phyloP scores from a whole-genome alignment of 2,113 vertebrate genomes.

The Microtus pennsylvanicus region DNA sequence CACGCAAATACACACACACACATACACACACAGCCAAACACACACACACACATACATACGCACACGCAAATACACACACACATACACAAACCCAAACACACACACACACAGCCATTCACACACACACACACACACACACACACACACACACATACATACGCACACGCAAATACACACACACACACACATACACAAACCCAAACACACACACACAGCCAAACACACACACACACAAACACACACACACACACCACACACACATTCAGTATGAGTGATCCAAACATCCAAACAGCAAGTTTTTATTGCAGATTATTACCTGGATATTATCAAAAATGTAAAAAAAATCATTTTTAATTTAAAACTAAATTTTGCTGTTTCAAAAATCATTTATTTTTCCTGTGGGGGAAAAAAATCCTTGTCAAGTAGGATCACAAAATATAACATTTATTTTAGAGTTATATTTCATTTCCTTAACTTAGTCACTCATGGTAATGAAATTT shows the following conservation, averaged over 20 bases:
- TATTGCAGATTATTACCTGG: background rate
- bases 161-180: no score
- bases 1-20: no score
- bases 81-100: no score
- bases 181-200: no score
- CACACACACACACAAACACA: no score
- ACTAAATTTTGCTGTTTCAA: background rate
- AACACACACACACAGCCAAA: no score
- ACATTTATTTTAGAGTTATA: background rate
- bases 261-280: background rate
- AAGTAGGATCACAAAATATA: background rate
- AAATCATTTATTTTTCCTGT: background rate
- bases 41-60: no score
- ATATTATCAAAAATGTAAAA: background rate
- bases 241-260: no score
- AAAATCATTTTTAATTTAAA: background rate
- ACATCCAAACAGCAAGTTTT: background rate
- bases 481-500: background rate
- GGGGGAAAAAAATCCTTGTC: accelerated
- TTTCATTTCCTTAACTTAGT: slow-evolving; percentile 26
- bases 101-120: no score
- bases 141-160: no score
- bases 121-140: background rate
- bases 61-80: no score
- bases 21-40: no score